Evolutionary conservation across 2,113 vertebrate species (phyloP), one percentile per base, ranked within the genome.

Genomic region (Vicugna pacos): DNA sequence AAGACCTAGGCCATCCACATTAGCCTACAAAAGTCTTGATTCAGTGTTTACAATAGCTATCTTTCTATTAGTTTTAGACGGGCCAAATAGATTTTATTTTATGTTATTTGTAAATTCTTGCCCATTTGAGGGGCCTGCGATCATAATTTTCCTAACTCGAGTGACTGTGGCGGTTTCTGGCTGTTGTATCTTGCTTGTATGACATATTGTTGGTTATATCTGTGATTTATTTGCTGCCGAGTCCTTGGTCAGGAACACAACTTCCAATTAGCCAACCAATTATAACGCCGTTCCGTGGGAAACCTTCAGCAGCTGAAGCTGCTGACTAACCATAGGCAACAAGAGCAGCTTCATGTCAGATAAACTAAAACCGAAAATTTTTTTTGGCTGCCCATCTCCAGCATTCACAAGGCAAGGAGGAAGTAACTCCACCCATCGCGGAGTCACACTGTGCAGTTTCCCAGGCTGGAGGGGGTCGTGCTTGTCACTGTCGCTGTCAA

Each of bases 231-330:
- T 95, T 94, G 60, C 77, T 91, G 28, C 64, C 93, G 91, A 96
- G 97, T 95, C 97, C 82, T 98, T 91, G 93, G 82, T 98, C 93
- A 91, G 89, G 94, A 96, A 94, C 93, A 97, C 28, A 86, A 54
- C 72, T 96, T 64, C 95, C 82, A 97, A 97, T 98, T 97, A 97
- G 94, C 92, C 83, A 86, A 89, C 96, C 80, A 97, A 98, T 98
- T 97, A 96, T 91, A 89, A 89, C 35, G 91, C 92, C 73, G 17
- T 94, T 97, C 81, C 28, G 6, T 98, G 97, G 94, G 97, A 97
- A 97, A 97, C 89, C 46, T 89, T 77, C 20, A 80, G 67, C 94
- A 85, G 82, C 89, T 93, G 62, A 96, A 95, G 89, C n/a, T 96
- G 73, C 95, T 95, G 94, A 97, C 50, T 91, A 65, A 90, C 13